Base-by-base conservation (phyloP, 37 sponge, comb jelly and placozoan species). In the Oscarella lobularis region DNA sequence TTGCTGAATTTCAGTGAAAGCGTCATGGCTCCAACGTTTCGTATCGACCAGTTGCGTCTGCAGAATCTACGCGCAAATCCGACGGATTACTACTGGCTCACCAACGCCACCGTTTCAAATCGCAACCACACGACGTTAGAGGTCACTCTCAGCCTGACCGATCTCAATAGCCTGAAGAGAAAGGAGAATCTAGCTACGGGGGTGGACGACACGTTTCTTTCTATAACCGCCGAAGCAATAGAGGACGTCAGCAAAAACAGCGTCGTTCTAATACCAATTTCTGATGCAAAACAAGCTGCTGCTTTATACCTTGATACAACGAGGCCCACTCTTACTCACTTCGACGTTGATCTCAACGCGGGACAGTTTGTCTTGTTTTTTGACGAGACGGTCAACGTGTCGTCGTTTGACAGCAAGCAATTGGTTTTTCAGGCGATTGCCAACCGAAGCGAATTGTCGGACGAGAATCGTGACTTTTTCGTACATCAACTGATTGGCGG, bases 1-100 rank as follows among this genome's bases (percentile, higher is more conserved):
- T 77, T 66, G 27, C 32, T 93, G 2, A 87, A 86, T 14, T 93
- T 89, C 73, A 70, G 83, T 79, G 94, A 93, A 65, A 86, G 60
- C 60, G 60, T 48, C 20, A 48, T 9, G 9, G 60, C 60, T 20
- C 60, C 20, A 9, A 27, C 60, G 9, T 48, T 48, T 9, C 60
- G 20, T 27, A 9, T 48, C 9, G 20, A 48, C 20, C 60, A 48
- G 60, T 20, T 48, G 60, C 60, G 60, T 48, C 60, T 48, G 9
- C 60, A 48, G 60, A 48, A 48, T 20, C 9, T 9, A 48, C 9
- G 20, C 20, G 9, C 60, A 27, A 48, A 20, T 48, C 60, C 60
- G 20, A 27, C 60, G 20, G 9, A 9, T 48, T 48, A 9, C 20
- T 48, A 27, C 14, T 48, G 60, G 60, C 60, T 48, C 9, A 48